Evolutionary conservation across 2,888 invertebrate genomes (phyloP), one percentile per base, ranked within the genome.

Genomic region (Protonemura montana): DNA sequence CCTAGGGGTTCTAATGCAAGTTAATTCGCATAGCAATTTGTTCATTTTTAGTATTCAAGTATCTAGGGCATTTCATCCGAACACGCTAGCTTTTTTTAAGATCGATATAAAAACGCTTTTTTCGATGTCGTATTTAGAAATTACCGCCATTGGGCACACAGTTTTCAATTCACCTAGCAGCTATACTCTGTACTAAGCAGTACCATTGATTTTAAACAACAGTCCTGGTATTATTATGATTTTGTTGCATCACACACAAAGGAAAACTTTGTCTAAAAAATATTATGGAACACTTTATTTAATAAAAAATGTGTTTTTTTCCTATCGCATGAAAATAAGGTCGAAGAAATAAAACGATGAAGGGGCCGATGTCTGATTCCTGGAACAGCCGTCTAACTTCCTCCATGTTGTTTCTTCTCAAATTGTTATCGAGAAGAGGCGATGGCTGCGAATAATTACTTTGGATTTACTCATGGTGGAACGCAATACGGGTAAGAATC

Each of bases 381-480:
- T 59, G 13, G 59, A 59, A 13, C 13, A 59, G 3, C 59, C 59
- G 21, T 21, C 21, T 21, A 2, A 21, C 7, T 10, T 59, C 59
- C 16, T 21, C 87, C 86, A 86, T 87, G 30, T 87, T 87, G 87
- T 85, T 86, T 35, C 86, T 87, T 30, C 85, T 87, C 87, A 86
- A 87, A 86, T 87, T 41, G 80, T 85, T 30, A 26, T 13, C 84
- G 80, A 85, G 87, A 85, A 86, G 76, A 87, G 77, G 85, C 80
- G 85, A 95, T 96, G 96, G 96, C 96, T 92, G 95, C 97, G 92
- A 97, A 97, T 94, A 98, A 98, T 94, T 98, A 97, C 94, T 97
- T 97, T 92, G 97, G 97, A 91, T 98, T 98, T 94, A 96, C 97
- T 91, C 97, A 97, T 92, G 96, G 97, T 91, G 97, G 97, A 92